Conservation (phyloP, 1,140 invertebrate species). For the Palaemon carinicauda region DNA sequence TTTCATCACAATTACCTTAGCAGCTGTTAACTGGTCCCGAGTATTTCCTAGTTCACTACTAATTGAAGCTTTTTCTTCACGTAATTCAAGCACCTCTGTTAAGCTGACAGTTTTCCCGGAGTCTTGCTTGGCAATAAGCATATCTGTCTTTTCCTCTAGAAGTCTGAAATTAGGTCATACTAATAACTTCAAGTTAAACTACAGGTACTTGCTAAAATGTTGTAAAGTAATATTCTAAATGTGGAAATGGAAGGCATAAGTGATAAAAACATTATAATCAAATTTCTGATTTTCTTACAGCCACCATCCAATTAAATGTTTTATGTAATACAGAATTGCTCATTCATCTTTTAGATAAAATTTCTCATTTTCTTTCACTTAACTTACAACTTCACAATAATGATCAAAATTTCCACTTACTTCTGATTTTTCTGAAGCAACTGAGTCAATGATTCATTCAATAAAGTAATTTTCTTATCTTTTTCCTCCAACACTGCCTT, state of each 20-base stretch:
- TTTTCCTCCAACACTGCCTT: not conserved
- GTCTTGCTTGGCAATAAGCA: not conserved
- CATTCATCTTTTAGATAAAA: too few species aligned
- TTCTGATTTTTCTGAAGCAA: slow-evolving; percentile 37
- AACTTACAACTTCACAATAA: too few species aligned
- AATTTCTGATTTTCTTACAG: not conserved
- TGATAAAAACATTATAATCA: too few species aligned
- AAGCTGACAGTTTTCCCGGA: not conserved
- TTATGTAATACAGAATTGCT: too few species aligned
- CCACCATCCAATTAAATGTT: not conserved
- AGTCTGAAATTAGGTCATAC: not conserved
- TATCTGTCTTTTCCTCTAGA: slow-evolving; percentile 25
- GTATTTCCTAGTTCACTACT: not conserved
- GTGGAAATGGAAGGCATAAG: too few species aligned
- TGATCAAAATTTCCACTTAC: not conserved
- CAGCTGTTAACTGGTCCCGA: not conserved
- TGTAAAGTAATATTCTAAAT: not conserved
- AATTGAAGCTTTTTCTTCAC: slow-evolving; percentile 16
- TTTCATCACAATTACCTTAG: not conserved
- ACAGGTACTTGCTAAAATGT: not conserved
- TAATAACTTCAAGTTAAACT: not conserved
- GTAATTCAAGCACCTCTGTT: not conserved
- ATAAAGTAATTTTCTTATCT: not conserved
- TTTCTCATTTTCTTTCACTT: too few species aligned
- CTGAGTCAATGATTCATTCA: slow-evolving; percentile 16